Evolutionary conservation across 2,797 vertebrate species (phyloP).

Genomic region (Xerus rutilus): DNA sequence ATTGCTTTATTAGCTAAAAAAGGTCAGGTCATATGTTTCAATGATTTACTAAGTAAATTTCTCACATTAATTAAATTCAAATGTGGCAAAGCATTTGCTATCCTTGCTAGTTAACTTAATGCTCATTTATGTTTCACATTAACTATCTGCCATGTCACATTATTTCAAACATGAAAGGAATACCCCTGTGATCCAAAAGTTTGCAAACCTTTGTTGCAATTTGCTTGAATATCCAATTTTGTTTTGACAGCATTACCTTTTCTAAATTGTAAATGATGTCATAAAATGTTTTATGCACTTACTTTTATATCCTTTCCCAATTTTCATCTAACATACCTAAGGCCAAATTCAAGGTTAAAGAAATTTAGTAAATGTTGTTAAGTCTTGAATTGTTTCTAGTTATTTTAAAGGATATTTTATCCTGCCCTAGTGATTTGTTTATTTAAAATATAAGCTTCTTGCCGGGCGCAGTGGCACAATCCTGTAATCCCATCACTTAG

Average conservation of each 20-base stretch:
- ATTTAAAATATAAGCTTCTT: no score
- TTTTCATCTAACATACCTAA: not conserved
- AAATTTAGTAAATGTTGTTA: not conserved
- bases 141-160: not conserved
- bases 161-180: not conserved
- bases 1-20: not conserved
- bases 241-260: not conserved
- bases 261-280: not conserved
- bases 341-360: not conserved
- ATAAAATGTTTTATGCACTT: not conserved
- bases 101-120: not conserved
- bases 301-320: not conserved
- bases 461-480: no score
- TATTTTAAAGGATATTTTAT: not conserved
- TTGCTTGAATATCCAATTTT: not conserved
- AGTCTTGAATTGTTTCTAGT: not conserved
- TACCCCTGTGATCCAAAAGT: not conserved
- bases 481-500: no score
- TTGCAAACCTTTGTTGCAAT: not conserved
- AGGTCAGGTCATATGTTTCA: not conserved
- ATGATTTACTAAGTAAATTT: not conserved
- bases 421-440: not conserved
- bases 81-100: not conserved
- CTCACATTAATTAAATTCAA: not conserved
- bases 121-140: not conserved